These are phyloP conservation scores for Misgurnus anguillicaudatus DNA, from an alignment of 2,113 vertebrate genomes.

Conservation along the genomic window DNA sequence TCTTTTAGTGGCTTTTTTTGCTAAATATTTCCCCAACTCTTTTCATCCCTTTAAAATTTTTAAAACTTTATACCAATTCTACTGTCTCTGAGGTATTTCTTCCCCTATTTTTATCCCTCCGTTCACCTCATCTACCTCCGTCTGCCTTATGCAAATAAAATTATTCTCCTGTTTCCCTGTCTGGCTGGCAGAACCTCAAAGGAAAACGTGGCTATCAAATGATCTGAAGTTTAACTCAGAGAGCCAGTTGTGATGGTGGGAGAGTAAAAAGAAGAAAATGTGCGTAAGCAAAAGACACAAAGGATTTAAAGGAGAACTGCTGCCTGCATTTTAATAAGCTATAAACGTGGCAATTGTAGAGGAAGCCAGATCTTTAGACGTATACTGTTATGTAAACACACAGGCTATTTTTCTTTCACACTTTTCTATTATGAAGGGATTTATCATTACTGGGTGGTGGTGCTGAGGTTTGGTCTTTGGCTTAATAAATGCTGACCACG, in stretches of 20 bases:
- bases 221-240: constrained; percentile 12
- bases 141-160: constrained; percentile 4
- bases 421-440: background rate
- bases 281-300: background rate
- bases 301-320: background rate
- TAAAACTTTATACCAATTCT: background rate
- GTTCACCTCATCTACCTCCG: background rate
- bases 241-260: background rate
- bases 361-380: constrained; percentile 7
- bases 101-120: background rate
- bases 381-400: background rate
- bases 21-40: background rate
- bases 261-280: background rate
- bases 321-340: background rate
- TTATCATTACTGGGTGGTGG: background rate
- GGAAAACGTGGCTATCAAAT: constrained; percentile 26
- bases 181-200: constrained; percentile 47
- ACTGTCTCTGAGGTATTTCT: background rate
- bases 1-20: constrained; percentile 38
- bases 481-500: constrained; percentile 1
- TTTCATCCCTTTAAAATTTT: background rate
- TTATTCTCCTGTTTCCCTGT: constrained; percentile 5
- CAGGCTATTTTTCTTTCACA: background rate
- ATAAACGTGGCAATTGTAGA: background rate
- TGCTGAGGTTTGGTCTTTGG: background rate